phyloP scores from a whole-genome alignment of 2,113 vertebrate genomes.

The Burhinus bistriatus region DNA sequence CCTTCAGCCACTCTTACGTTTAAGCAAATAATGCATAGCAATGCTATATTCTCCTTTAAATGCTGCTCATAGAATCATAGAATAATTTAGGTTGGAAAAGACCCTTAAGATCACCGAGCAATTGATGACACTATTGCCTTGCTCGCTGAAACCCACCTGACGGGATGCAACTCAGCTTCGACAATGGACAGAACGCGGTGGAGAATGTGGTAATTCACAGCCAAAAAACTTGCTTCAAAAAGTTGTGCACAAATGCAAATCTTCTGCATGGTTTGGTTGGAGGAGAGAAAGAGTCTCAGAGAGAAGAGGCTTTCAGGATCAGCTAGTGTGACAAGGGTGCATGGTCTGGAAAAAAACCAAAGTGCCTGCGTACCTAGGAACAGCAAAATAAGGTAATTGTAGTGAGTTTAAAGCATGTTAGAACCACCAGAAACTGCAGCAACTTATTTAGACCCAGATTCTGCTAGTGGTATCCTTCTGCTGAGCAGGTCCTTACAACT shows the following conservation, averaged over 20 bases:
- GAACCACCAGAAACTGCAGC: background rate
- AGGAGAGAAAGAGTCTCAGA: background rate
- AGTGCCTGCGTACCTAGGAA: background rate
- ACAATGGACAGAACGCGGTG: fast-evolving
- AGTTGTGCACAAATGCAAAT: background rate
- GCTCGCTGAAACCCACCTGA: fast-evolving
- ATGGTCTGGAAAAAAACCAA: background rate
- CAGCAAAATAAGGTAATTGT: background rate
- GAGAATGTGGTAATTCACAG: background rate
- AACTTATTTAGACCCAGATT: background rate
- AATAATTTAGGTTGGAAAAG: background rate
- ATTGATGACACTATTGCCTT: background rate
- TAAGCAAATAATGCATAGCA: background rate
- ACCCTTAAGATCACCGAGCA: background rate
- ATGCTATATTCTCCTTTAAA: background rate
- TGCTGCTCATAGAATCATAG: background rate
- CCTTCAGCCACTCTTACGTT: background rate
- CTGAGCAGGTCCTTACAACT: background rate
- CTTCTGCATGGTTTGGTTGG: background rate
- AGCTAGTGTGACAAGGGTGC: background rate
- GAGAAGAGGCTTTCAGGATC: background rate
- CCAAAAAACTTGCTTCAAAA: background rate
- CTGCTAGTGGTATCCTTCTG: background rate
- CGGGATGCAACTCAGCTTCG: background rate
- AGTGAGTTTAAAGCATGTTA: background rate